Conservation (phyloP, 2,113 vertebrate genomes). For the Nesospiza acunhae region DNA sequence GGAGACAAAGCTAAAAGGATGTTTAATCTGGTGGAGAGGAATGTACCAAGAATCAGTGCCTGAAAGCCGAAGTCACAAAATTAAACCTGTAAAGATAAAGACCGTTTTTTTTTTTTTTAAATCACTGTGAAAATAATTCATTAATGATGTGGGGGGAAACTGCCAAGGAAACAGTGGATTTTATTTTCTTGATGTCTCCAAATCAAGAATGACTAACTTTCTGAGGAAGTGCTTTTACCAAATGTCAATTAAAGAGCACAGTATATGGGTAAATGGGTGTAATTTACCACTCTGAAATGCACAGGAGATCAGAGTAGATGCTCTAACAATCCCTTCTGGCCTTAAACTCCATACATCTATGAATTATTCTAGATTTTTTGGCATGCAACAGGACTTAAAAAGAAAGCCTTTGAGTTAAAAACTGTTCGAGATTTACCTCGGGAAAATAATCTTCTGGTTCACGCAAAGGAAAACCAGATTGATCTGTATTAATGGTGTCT, state of each 20-base stretch:
- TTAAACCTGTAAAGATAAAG: neutral
- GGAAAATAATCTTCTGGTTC: conserved; percentile 56
- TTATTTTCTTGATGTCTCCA: neutral
- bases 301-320: neutral
- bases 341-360: neutral
- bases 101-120: neutral
- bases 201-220: neutral
- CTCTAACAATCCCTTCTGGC: neutral
- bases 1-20: neutral
- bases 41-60: neutral
- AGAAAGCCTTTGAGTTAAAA: conserved; percentile 20
- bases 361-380: neutral
- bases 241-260: neutral
- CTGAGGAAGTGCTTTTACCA: neutral
- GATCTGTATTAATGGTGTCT: conserved; percentile 55
- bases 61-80: neutral
- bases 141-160: neutral
- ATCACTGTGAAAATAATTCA: neutral
- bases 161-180: neutral
- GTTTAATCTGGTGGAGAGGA: neutral
- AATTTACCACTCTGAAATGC: neutral
- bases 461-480: conserved; percentile 39
- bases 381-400: neutral
- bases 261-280: neutral
- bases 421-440: conserved; percentile 48